Base-by-base conservation (phyloP, 2,113 vertebrate species). In the Megaptera novaeangliae region DNA sequence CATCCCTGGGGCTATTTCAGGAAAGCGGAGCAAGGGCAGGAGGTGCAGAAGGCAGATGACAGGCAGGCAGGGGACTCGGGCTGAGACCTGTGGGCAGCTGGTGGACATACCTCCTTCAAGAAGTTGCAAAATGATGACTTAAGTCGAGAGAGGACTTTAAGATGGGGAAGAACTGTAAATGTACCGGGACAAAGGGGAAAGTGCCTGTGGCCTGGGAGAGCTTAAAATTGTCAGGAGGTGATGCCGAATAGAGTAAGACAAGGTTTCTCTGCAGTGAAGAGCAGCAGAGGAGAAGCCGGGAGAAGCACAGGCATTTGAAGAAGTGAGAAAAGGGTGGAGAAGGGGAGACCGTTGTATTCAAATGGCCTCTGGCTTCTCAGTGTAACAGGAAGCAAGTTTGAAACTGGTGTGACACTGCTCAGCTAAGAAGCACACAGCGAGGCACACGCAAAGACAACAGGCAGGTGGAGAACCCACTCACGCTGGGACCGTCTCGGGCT, bases 31-130 rank as follows among this genome's bases (percentile, higher is more conserved):
- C 1, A 8, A 2, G 36, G 36, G 8, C n/a, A n/a, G 55, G 20
- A 10, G 72, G 25, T 39, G 25, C 55, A 39, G 36, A 29, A 41
- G 25, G 55, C n/a, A 10, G 57, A 8, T 10, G 9, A 5, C 36
- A 2, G 10, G 36, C 25, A 31, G 5, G 6, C 3, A 5, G 61
- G 5, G 36, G 15, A 4, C 36, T 5, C 8, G 17, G 25, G 55
- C 80, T 63, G 57, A 61, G 80, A 41, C 15, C 5, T 11, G 36
- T 31, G 25, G 80, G 25, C 9, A 20, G 27, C 23, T n/a, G 29
- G 41, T 18, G 52, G 15, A 49, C 29, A 49, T 49, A 31, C 44
- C 41, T 31, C n/a, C 39, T 18, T 59, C n/a, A 27, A 7, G 55
- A 59, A 82, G 36, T 2, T 61, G 25, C 78, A 59, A 39, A 10